Evolutionary conservation across 92 coral and sea anemone species (phyloP), one percentile per base, ranked within the genome.

Genomic region (Bergia puertoricense): DNA sequence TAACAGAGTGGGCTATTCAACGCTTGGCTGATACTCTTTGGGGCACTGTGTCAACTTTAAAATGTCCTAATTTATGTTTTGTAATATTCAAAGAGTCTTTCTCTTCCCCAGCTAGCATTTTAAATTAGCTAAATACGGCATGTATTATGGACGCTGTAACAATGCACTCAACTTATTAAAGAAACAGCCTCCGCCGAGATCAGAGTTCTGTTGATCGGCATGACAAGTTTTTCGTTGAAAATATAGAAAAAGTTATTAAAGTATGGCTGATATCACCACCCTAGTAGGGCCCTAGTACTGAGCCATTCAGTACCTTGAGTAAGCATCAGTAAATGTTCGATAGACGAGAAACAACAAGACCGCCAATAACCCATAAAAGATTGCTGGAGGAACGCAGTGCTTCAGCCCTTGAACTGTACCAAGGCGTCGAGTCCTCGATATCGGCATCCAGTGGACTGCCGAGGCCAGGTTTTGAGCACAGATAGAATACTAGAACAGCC

Each of bases 401-500:
- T 2, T 16, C 40, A 51, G 82, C 82, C 20, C 42, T 42, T 20
- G 82, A 79, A 7, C 44, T 30, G 43, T n/a, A 20, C 82, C 82
- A 50, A 9, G 82, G 10, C 67, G 18, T 2, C 2, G 44, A 2
- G 5, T 46, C 82, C 16, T 79, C 65, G 20, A 79, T 6, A 45
- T 79, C 82, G 1, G 8, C 65, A 6, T 79, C 82, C 38, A 79
- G 1, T 40, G 82, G 82, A 48, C 82, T 79, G 1, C 82, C 82
- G 16, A 23, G 82, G 6, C 82, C 82, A n/a, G 82, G 82, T 48
- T 48, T 50, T 4, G 65, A 45, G 42, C 66, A 79, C 14, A 79
- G 82, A 16, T 45, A 79, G 2, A 50, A 46, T 9, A 79, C 3
- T 22, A 79, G 20, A n/a, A 37, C 6, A 10, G n/a, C 40, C 14